A percentile compares a stretch with the other conserved stretches of the same genome.
phyloP scores from a whole-genome alignment of 2,797 vertebrate genomes.

The Naso thynnoides region DNA sequence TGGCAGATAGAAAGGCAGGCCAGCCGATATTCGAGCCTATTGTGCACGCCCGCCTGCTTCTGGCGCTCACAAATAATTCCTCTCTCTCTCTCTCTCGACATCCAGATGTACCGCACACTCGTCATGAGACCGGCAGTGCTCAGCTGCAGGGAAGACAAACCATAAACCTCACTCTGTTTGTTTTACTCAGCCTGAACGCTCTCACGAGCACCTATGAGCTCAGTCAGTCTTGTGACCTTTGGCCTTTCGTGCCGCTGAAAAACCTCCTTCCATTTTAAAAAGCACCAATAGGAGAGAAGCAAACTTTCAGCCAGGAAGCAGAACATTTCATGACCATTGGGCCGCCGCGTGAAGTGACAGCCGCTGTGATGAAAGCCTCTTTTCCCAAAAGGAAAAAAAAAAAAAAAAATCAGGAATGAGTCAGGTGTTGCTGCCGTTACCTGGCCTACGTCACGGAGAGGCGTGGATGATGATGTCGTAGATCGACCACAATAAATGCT shows the following conservation, averaged over 20 bases:
- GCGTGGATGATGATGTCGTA: slow-evolving; percentile 14
- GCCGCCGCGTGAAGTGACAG: background rate
- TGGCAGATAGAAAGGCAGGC: slow-evolving; percentile 68
- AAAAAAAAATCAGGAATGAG: background rate
- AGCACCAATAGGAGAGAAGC: slow-evolving; percentile 47
- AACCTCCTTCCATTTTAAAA: slow-evolving; percentile 7
- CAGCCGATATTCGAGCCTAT: slow-evolving; percentile 79
- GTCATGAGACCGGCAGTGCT: slow-evolving; percentile 25
- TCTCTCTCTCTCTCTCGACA: background rate
- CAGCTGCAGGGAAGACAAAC: too few relatives aligned
- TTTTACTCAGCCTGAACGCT: slow-evolving; percentile 31
- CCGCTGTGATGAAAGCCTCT: background rate
- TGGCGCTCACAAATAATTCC: slow-evolving; percentile 41
- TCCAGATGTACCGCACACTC: slow-evolving; percentile 15
- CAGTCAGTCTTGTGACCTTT: slow-evolving; percentile 46
- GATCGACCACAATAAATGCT: background rate
- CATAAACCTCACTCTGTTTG: slow-evolving; percentile 36
- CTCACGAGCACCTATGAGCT: slow-evolving; percentile 30
- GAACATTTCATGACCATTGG: too few relatives aligned
- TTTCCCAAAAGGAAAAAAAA: background rate
- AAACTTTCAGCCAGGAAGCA: slow-evolving; percentile 19
- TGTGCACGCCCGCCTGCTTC: slow-evolving; percentile 61
- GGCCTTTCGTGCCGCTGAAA: slow-evolving; percentile 8
- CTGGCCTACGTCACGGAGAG: slow-evolving; percentile 41
- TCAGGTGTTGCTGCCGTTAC: slow-evolving; percentile 42